Evolutionary conservation across 2,113 vertebrate species (phyloP).

Genomic region (Rissa tridactyla): DNA sequence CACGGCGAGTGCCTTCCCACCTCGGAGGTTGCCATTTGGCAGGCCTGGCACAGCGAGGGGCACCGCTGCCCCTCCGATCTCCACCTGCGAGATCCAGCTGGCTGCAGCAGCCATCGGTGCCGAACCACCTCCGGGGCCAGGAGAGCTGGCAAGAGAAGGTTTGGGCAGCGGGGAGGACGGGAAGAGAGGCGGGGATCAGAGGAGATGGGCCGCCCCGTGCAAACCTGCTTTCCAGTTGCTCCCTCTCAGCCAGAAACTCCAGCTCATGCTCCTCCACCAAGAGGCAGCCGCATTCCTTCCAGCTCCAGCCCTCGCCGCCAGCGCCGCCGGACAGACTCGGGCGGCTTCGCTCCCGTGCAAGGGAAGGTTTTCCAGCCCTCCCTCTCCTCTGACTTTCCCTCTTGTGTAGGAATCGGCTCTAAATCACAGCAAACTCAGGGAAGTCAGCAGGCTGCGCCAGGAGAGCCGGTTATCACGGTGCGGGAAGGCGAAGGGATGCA

Average conservation of each 20-base stretch:
- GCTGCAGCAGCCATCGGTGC: background rate
- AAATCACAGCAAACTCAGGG: background rate
- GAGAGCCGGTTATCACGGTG: fast-evolving
- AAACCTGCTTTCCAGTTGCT: slow-evolving; percentile 75
- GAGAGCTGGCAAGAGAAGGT: background rate
- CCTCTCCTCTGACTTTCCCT: background rate
- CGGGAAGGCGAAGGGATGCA: background rate
- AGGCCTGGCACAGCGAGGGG: background rate
- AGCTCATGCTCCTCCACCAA: background rate
- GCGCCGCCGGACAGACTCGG: fast-evolving
- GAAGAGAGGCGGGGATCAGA: background rate
- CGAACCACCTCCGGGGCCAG: fast-evolving
- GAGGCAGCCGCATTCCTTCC: background rate
- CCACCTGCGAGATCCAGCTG: background rate
- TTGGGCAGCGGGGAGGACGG: background rate
- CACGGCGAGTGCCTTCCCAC: fast-evolving
- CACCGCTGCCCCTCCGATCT: background rate
- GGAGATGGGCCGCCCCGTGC: background rate
- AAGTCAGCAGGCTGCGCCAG: background rate
- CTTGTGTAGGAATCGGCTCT: background rate
- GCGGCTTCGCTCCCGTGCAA: background rate
- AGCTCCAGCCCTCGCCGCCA: background rate
- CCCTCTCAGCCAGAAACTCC: slow-evolving; percentile 77
- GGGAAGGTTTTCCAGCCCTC: background rate
- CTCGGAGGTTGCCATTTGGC: fast-evolving